phyloP scores from a whole-genome alignment of 2,888 invertebrate species.

The Acheta domesticus region DNA sequence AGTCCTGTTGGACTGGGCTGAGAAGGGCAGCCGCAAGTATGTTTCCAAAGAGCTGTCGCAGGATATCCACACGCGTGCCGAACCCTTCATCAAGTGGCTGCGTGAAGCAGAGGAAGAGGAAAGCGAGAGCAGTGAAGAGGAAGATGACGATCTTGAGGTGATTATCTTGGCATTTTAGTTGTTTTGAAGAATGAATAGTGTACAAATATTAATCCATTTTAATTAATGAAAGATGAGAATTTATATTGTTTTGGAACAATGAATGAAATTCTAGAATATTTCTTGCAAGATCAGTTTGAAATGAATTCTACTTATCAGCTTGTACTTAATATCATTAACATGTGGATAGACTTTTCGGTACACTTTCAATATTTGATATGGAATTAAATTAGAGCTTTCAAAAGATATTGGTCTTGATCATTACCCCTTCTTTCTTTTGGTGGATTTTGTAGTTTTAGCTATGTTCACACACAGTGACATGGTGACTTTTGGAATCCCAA shows the following conservation, averaged over 20 bases:
- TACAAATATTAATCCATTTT: background rate
- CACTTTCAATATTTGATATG: too few relatives aligned
- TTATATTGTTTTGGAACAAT: background rate
- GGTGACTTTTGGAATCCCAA: too few relatives aligned
- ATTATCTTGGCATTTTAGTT: slow-evolving; percentile 18
- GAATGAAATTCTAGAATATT: too few relatives aligned
- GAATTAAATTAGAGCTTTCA: too few relatives aligned
- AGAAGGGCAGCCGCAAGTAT: slow-evolving; percentile 92
- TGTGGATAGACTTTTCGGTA: too few relatives aligned
- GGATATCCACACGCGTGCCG: slow-evolving; percentile 88
- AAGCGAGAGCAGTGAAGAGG: slow-evolving; percentile 71
- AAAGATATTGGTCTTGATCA: too few relatives aligned
- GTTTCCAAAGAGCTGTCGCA: slow-evolving; percentile 85
- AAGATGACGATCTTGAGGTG: slow-evolving; percentile 64
- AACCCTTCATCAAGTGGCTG: slow-evolving; percentile 94
- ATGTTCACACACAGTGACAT: too few relatives aligned
- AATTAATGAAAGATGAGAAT: background rate
- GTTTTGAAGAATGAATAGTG: background rate
- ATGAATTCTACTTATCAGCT: too few relatives aligned
- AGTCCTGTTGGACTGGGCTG: slow-evolving; percentile 90
- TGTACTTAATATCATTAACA: too few relatives aligned
- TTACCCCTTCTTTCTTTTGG: too few relatives aligned
- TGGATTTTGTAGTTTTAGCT: too few relatives aligned
- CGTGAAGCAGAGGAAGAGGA: slow-evolving; percentile 95
- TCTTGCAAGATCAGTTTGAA: too few relatives aligned